Evolutionary conservation across 2,113 vertebrate species (phyloP), one percentile per base, ranked within the genome.

Genomic region (Osmerus mordax): DNA sequence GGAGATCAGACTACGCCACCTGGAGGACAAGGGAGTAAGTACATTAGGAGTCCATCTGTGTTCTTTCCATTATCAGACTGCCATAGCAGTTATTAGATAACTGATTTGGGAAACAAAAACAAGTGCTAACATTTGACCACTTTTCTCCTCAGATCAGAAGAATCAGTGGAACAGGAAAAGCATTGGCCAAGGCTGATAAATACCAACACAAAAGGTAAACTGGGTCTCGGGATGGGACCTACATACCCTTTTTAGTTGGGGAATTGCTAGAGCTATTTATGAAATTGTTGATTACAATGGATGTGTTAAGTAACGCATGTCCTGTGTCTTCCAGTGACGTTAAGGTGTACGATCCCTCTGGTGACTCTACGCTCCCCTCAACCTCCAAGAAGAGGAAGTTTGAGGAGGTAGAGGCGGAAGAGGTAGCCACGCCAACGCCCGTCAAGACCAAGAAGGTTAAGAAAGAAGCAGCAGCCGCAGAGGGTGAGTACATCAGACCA

Each of bases 141-240:
- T 51, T n/a, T 23, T 4, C 65, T 54, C 21, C 13, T 21, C 80
- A 99, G 97, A 93, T 98, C 84, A 90, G 95, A 86, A 93, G 93
- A 86, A 96, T 99, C 84, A 98, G 97, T 84, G 97, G 97, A 76
- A 93, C 96, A 55, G 97, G 97, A 83, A 99, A 97, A 89, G 94
- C 95, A 8, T 88, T 96, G 89, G 96, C 96, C 53, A 94, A 89
- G 87, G 80, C 94, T 62, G 97, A 99, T 90, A 98, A 98, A 81
- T 99, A 99, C 75, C 94, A 95, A 70, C 95, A 99, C 81, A 98
- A 95, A 90, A 98, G 97, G 97, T 96, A 58, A 89, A 84, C 69
- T 61, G 78, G 64, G 69, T 11, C 4, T 1, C 53, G 12, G 5
- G 6, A 80, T 78, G 54, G 71, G 47, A 28, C 41, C 69, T 83